phyloP scores from a whole-genome alignment of 2,888 invertebrate species.

The Agonopterix heracliana region DNA sequence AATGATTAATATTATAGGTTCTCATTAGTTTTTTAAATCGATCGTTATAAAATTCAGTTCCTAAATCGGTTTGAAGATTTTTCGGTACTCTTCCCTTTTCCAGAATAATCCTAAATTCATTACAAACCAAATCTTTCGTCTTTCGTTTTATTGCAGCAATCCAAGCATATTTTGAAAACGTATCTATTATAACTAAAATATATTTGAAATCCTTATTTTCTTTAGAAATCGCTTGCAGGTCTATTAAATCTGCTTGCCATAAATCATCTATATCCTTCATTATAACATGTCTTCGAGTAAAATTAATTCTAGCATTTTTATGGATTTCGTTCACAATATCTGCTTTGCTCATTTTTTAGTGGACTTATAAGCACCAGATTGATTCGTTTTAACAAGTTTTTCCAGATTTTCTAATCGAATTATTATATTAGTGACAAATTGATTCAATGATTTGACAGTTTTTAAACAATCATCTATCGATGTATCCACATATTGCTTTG shows the following conservation, averaged over 20 bases:
- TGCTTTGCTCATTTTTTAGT: conserved; percentile 6
- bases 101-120: not conserved
- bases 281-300: conserved; percentile 27
- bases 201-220: conserved; percentile 11
- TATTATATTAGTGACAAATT: too few species aligned
- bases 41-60: conserved; percentile 9
- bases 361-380: too few species aligned
- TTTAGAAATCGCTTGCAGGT: conserved; percentile 14
- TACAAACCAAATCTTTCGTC: not conserved
- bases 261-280: too few species aligned
- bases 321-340: conserved; percentile 6
- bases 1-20: not conserved
- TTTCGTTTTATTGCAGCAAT: conserved; percentile 9
- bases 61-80: conserved; percentile 5
- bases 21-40: not conserved
- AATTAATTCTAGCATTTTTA: conserved; percentile 30
- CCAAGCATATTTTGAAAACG: conserved; percentile 15
- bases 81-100: conserved; percentile 1
- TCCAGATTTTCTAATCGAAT: too few species aligned
- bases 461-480: too few species aligned
- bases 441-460: too few species aligned
- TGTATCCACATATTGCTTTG: too few species aligned
- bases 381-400: too few species aligned
- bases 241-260: conserved; percentile 44
- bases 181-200: conserved; percentile 11